Conservation (phyloP, 2,797 vertebrate species). For the Melopsittacus undulatus region DNA sequence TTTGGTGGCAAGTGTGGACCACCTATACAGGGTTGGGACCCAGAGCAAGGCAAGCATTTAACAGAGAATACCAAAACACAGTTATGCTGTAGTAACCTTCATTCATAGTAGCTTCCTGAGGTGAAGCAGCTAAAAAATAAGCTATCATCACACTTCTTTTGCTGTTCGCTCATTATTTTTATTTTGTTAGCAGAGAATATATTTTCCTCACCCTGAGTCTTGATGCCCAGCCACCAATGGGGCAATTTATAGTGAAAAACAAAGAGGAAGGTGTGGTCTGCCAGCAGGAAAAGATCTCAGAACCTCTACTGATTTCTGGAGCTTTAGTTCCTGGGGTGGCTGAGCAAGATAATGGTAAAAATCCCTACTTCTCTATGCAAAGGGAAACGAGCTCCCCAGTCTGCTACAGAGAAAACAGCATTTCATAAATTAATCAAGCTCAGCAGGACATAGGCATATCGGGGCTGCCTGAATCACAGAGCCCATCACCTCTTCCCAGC, state of each 20-base stretch:
- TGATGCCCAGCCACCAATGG: neutral
- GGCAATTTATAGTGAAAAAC: neutral
- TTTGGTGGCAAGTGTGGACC: neutral
- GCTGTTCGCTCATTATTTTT: neutral
- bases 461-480: neutral
- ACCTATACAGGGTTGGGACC: neutral
- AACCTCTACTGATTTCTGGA: neutral
- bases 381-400: neutral
- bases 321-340: neutral
- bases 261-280: neutral
- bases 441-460: neutral
- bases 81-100: neutral
- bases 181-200: neutral
- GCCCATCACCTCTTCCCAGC: neutral
- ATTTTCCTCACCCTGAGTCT: neutral
- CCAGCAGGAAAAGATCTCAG: accelerated
- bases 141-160: neutral
- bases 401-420: neutral
- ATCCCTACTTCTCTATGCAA: neutral
- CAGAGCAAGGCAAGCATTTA: neutral
- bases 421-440: neutral
- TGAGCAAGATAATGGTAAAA: neutral
- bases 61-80: neutral
- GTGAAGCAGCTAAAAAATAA: neutral
- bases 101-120: neutral